These are phyloP conservation scores for Steinernema khuongi DNA, from an alignment of 1,140 invertebrate genomes.

Conservation along the genomic window DNA sequence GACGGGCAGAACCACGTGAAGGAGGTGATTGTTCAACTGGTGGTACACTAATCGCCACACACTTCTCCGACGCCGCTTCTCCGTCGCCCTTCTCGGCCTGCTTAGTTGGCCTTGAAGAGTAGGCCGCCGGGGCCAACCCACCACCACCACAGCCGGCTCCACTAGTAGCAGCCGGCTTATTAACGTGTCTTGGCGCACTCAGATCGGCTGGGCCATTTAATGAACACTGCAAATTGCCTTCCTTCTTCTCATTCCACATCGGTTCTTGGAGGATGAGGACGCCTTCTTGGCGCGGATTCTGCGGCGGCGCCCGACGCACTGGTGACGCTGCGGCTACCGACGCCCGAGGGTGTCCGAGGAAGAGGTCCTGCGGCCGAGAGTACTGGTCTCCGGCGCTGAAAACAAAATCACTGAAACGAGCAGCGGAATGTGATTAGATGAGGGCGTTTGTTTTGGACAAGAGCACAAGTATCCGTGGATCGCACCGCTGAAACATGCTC, in stretches of 20 bases:
- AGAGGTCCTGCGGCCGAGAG: constrained; percentile 1
- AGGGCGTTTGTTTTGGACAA: no score
- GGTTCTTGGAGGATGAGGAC: not conserved
- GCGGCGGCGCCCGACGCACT: not conserved
- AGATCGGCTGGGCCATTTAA: constrained; percentile 12
- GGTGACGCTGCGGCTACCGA: not conserved
- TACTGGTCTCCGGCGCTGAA: no score
- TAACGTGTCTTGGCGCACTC: constrained; percentile 12
- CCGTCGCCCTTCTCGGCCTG: not conserved
- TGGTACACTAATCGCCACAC: constrained; percentile 11
- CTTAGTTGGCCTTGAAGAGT: not conserved
- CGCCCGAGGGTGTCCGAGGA: not conserved
- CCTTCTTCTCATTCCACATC: constrained; percentile 11
- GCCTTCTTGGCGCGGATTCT: not conserved
- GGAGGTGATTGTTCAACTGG: not conserved
- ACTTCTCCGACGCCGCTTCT: not conserved
- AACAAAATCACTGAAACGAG: no score
- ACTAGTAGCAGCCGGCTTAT: constrained; percentile 9
- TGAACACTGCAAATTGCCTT: constrained; percentile 12
- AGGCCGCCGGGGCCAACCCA: not conserved
- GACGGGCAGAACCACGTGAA: not conserved
- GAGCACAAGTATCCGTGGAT: no score
- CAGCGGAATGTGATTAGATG: no score
- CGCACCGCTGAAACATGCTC: not conserved
- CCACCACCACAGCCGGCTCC: no score